phyloP scores from a whole-genome alignment of 2,113 vertebrate genomes.

The Ibidorhyncha struthersii region DNA sequence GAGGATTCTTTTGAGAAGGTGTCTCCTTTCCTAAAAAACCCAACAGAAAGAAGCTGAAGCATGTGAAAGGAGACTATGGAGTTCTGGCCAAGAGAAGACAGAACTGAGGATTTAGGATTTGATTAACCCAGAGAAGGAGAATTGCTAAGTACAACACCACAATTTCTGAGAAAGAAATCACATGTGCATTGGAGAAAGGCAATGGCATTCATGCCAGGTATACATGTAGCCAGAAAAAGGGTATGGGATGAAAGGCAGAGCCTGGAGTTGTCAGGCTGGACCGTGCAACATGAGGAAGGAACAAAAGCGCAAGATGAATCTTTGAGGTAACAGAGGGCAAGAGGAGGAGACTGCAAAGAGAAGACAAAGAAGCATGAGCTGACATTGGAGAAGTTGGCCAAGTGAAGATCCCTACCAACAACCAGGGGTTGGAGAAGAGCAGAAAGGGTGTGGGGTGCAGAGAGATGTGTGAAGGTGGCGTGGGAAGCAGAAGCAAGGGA shows the following conservation, averaged over 20 bases:
- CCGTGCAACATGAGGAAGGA: background rate
- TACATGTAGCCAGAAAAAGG: background rate
- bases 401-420: background rate
- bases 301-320: background rate
- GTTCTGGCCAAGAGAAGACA: background rate
- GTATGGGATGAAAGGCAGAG: background rate
- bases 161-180: background rate
- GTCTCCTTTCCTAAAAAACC: background rate
- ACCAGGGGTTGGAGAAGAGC: background rate
- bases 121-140: background rate
- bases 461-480: background rate
- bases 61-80: background rate
- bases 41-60: background rate
- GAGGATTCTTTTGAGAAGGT: background rate
- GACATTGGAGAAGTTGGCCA: background rate
- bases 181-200: background rate
- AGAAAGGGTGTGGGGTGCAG: background rate
- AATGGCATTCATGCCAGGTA: background rate
- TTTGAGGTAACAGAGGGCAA: background rate
- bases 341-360: background rate
- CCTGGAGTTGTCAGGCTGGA: background rate
- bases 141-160: background rate
- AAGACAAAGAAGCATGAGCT: background rate
- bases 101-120: background rate
- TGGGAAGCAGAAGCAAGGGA: background rate